Evolutionary conservation across 2,888 invertebrate species (phyloP), one percentile per base, ranked within the genome.

Genomic region (Rhagonycha lutea): DNA sequence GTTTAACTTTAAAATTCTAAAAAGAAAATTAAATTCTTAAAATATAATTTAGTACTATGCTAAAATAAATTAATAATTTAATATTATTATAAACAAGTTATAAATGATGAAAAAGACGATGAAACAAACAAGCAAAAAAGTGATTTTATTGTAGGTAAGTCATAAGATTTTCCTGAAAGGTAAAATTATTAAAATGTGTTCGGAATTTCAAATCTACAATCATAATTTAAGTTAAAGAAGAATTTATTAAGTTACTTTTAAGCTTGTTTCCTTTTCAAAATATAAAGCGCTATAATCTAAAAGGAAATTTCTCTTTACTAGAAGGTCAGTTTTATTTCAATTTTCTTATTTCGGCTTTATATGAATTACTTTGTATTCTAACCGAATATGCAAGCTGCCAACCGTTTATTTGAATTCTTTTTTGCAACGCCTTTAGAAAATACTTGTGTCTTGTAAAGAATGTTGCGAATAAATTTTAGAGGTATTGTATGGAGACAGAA

Each of bases 361-460:
- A 65, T 28, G 63, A 65, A 65, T n/a, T 71, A 65, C 61, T 72
- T 72, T 29, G 61, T 72, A 24, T 72, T 61, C 61, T 61, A 68
- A 61, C 72, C 28, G 29, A 72, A 68, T 68, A 61, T 72, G 61
- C 24, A 8, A 61, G 29, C 68, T 60, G 60, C 68, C 29, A 68
- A 68, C 61, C 68, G 24, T 68, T 47, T 68, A 68, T 72, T 72
- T 68, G 67, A 67, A 67, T 68, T 68, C 72, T 67, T 72, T 47
- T 72, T 26, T 18, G 32, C 28, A 26, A 24, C 23, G 29, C 29
- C 14, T 29, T 70, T 11, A 29, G 18, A 29, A 70, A 32, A 29
- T 29, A 23, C 63, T 65, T 11, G 26, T 26, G 18, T 65, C 63
- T 65, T 65, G n/a, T 65, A 65, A 24, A 65, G 63, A 65, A 65